phyloP scores from a whole-genome alignment of 2,797 vertebrate genomes.

The Chiloscyllium punctatum region DNA sequence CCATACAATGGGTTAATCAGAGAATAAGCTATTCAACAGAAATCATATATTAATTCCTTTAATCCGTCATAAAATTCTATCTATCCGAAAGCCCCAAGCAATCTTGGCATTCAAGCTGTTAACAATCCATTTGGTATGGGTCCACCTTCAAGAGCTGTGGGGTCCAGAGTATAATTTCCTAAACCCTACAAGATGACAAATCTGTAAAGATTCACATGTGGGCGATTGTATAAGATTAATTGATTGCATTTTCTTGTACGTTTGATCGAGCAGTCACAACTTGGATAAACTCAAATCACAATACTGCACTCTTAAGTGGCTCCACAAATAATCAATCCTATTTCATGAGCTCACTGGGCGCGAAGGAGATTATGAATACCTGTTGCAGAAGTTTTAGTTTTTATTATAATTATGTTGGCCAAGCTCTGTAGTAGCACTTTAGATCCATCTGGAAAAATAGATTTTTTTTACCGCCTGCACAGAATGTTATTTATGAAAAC shows the following conservation, averaged over 20 bases:
- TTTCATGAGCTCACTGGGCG: neutral
- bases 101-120: neutral
- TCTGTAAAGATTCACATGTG: neutral
- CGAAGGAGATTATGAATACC: neutral
- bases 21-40: neutral
- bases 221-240: neutral
- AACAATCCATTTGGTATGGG: neutral
- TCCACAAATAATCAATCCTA: slow-evolving; percentile 13
- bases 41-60: neutral
- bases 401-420: neutral
- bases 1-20: neutral
- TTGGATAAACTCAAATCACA: neutral
- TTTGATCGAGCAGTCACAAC: neutral
- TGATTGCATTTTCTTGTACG: slow-evolving; percentile 23
- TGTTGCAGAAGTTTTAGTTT: neutral
- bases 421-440: neutral
- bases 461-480: neutral
- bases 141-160: neutral
- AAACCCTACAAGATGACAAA: neutral
- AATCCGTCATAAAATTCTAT: neutral
- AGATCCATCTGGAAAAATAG: neutral
- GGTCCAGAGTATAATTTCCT: neutral
- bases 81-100: neutral
- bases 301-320: neutral
- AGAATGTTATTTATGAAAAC: neutral